These are phyloP conservation scores for Globodera rostochiensis DNA, from an alignment of 1,140 invertebrate genomes.

Conservation along the genomic window DNA sequence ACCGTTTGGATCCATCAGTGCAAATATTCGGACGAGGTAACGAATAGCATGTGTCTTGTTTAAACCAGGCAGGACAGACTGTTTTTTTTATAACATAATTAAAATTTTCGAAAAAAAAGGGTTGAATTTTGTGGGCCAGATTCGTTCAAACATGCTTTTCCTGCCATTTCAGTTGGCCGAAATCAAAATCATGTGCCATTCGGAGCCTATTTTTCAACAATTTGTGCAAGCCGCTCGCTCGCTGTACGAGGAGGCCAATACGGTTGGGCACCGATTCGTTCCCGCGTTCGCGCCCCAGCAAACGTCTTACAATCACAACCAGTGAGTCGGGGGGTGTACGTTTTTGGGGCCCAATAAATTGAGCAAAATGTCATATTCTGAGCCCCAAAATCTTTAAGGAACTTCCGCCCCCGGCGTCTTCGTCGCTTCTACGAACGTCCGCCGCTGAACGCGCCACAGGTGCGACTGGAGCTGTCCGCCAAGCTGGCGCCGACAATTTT, in stretches of 20 bases:
- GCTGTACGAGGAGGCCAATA: slow-evolving; percentile 33
- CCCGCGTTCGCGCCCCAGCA: slow-evolving; percentile 28
- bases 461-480: slow-evolving; percentile 50
- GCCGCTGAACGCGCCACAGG: slow-evolving; percentile 25
- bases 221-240: slow-evolving; percentile 31
- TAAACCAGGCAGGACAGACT: no score
- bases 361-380: not conserved
- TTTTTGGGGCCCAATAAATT: not conserved
- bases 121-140: no score
- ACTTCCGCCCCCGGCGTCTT: slow-evolving; percentile 19
- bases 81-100: no score
- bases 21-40: slow-evolving; percentile 42
- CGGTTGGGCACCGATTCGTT: slow-evolving; percentile 28
- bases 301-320: slow-evolving; percentile 5
- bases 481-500: slow-evolving; percentile 51
- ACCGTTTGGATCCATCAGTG: slow-evolving; percentile 43
- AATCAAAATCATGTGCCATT: slow-evolving; percentile 48
- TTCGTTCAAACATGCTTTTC: not conserved
- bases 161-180: slow-evolving; percentile 28
- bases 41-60: no score
- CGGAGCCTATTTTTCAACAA: slow-evolving; percentile 28
- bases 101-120: no score
- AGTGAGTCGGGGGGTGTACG: not conserved
- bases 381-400: not conserved
- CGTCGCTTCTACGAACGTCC: slow-evolving; percentile 28